Evolutionary conservation across 2,888 invertebrate species (phyloP).

Genomic region (Agrenia bidenticulata): DNA sequence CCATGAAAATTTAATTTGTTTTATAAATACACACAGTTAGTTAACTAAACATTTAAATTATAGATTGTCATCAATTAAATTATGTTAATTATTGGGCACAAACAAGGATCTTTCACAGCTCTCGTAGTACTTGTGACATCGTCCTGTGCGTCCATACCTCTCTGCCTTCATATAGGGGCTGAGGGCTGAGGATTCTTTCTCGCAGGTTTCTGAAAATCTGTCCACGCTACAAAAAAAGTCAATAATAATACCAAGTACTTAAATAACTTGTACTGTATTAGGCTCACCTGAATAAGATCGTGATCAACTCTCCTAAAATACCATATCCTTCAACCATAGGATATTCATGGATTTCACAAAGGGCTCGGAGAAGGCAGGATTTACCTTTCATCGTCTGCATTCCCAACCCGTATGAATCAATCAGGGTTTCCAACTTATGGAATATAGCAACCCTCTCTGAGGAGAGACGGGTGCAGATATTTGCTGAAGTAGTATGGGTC

Average conservation of each 20-base stretch:
- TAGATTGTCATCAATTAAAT: too few relatives aligned
- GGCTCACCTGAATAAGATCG: slow-evolving; percentile 37
- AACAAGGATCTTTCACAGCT: slow-evolving; percentile 30
- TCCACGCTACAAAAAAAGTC: slow-evolving; percentile 6
- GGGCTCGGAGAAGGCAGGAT: slow-evolving; percentile 41
- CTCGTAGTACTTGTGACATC: slow-evolving; percentile 22
- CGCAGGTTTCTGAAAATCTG: slow-evolving; percentile 4
- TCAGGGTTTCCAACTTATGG: slow-evolving; percentile 38
- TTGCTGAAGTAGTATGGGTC: too few relatives aligned
- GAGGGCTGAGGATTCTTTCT: not conserved
- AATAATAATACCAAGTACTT: not conserved
- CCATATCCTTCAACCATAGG: slow-evolving; percentile 27
- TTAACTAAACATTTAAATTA: too few relatives aligned
- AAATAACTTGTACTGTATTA: not conserved
- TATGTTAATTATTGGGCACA: too few relatives aligned
- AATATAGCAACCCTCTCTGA: slow-evolving; percentile 19
- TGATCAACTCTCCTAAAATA: slow-evolving; percentile 36
- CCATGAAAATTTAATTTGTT: too few relatives aligned
- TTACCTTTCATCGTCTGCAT: not conserved
- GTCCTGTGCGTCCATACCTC: slow-evolving; percentile 15
- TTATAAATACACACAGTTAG: too few relatives aligned
- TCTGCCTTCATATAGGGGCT: slow-evolving; percentile 26
- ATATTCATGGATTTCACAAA: slow-evolving; percentile 48
- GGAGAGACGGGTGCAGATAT: not conserved
- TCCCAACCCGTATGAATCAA: slow-evolving; percentile 1